These are phyloP conservation scores for Plectropomus leopardus DNA, from an alignment of 2,113 vertebrate species.

Conservation along the genomic window DNA sequence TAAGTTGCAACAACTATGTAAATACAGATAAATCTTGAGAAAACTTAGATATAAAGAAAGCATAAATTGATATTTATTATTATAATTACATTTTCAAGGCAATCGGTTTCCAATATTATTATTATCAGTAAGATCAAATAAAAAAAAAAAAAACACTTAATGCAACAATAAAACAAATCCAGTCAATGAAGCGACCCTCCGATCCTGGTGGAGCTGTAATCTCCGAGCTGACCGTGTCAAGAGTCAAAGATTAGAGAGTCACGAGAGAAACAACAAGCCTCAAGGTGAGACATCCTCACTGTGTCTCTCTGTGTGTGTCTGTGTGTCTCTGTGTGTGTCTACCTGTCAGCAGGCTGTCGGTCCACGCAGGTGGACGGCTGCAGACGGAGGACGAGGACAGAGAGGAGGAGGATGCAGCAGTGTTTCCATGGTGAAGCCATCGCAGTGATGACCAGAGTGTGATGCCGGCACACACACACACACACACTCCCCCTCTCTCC, in stretches of 20 bases:
- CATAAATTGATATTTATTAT: no score
- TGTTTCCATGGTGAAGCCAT: conserved; percentile 67
- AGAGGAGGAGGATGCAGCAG: conserved; percentile 50
- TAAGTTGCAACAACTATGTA: no score
- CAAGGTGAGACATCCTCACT: background rate
- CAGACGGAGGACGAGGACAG: conserved; percentile 43
- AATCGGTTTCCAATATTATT: no score
- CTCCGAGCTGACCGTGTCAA: conserved; percentile 12
- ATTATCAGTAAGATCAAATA: no score
- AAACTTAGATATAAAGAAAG: no score
- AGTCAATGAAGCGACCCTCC: background rate
- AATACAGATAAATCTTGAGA: no score
- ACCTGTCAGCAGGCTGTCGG: conserved; percentile 54
- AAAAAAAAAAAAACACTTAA: background rate
- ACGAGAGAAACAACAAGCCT: background rate
- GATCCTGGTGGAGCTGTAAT: background rate
- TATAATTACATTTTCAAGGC: no score
- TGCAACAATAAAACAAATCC: background rate
- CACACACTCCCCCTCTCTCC: conserved; percentile 23
- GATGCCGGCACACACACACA: conserved; percentile 59
- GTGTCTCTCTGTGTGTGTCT: background rate
- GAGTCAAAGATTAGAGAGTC: conserved; percentile 55
- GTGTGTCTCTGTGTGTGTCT: background rate
- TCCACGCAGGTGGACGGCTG: conserved; percentile 12
- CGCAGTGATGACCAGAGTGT: conserved; percentile 32